Percentiles rank a stretch among this genome's conserved stretches.
These are phyloP conservation scores for Berghia stephanieae DNA, from an alignment of 1,140 invertebrate species.

Conservation along the genomic window DNA sequence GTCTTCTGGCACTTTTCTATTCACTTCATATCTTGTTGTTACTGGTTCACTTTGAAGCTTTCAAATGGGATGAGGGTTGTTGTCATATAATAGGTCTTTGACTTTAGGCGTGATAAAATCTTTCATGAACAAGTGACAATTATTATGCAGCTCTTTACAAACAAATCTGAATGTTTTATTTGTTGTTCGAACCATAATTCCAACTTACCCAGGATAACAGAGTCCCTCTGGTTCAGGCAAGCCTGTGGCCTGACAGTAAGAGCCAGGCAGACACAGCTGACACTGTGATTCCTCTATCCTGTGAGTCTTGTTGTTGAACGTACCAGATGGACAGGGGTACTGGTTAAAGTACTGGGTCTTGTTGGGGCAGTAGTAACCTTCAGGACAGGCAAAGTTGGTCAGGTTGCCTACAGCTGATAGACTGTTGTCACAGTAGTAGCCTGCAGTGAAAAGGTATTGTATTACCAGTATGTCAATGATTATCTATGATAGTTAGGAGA, in stretches of 20 bases:
- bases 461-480: background rate
- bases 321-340: constrained; percentile 56
- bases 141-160: background rate
- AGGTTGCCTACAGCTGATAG: constrained; percentile 48
- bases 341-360: constrained; percentile 48
- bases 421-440: constrained; percentile 62
- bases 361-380: constrained; percentile 58
- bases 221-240: constrained; percentile 56
- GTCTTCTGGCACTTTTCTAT: too few relatives aligned
- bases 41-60: too few relatives aligned
- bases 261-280: constrained; percentile 54
- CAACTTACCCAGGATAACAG: constrained; percentile 57
- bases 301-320: constrained; percentile 58
- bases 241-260: constrained; percentile 55
- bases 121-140: too few relatives aligned
- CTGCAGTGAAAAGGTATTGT: constrained; percentile 36
- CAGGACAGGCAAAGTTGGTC: constrained; percentile 49
- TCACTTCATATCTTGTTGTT: too few relatives aligned
- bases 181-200: too few relatives aligned
- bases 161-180: too few relatives aligned
- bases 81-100: too few relatives aligned
- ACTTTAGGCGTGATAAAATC: background rate
- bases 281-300: constrained; percentile 42
- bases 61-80: too few relatives aligned
- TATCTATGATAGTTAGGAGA: too few relatives aligned